These are phyloP conservation scores for Papilio dardanus DNA, from an alignment of 1,140 invertebrate species.

Conservation along the genomic window DNA sequence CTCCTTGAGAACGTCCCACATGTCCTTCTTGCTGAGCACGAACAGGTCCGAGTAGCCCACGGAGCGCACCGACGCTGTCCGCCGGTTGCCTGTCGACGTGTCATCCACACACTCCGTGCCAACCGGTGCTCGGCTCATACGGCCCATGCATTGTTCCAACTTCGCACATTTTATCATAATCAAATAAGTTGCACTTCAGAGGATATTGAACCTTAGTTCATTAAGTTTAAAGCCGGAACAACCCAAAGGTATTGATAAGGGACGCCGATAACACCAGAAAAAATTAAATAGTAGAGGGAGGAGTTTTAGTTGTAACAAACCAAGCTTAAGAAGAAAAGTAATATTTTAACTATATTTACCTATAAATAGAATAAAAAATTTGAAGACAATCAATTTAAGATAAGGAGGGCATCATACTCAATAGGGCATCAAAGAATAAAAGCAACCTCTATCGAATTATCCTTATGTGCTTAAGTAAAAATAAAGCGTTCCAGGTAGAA, in stretches of 20 bases:
- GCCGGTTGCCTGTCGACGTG: constrained; percentile 92
- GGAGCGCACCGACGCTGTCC: constrained; percentile 97
- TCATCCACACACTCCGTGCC: constrained; percentile 81
- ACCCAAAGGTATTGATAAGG: not conserved
- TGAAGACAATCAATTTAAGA: constrained; percentile 44
- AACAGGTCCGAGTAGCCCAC: constrained; percentile 99
- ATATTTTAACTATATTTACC: constrained; percentile 22
- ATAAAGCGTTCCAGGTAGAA: constrained; percentile 70
- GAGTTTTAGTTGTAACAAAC: not conserved
- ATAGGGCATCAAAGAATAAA: constrained; percentile 67
- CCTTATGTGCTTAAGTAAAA: constrained; percentile 67
- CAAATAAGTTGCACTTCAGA: not conserved
- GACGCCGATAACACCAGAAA: constrained; percentile 15
- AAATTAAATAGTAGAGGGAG: constrained; percentile 6
- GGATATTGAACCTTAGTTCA: not conserved
- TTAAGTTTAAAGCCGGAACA: constrained; percentile 28
- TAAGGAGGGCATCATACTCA: constrained; percentile 50
- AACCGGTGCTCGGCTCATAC: constrained; percentile 62
- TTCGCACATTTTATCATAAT: constrained; percentile 20
- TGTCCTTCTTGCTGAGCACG: constrained; percentile 99
- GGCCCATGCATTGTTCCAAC: constrained; percentile 56
- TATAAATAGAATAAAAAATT: constrained; percentile 30
- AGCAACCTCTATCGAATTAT: constrained; percentile 65
- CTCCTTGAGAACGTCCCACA: constrained; percentile 99
- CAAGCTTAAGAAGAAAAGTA: constrained; percentile 29